Conservation (phyloP, 1,140 invertebrate genomes). For the Ceratina australensis region DNA sequence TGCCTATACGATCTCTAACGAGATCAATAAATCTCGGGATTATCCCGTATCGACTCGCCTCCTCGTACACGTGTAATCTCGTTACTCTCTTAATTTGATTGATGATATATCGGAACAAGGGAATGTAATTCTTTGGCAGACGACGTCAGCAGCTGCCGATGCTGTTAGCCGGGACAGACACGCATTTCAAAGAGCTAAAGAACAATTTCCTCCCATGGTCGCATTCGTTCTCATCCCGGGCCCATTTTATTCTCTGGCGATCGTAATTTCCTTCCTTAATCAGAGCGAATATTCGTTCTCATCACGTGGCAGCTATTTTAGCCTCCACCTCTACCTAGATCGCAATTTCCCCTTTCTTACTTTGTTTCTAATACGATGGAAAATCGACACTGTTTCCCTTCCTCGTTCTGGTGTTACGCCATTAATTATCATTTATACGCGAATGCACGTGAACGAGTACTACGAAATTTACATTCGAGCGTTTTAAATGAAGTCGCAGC, state of each 20-base stretch:
- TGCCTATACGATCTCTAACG: too few relatives aligned
- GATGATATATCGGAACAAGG: not conserved
- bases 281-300: constrained; percentile 39
- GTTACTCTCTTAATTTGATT: not conserved
- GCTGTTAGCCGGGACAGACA: not conserved
- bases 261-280: constrained; percentile 43
- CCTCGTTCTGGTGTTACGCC: not conserved
- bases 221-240: constrained; percentile 13
- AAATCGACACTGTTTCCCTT: not conserved
- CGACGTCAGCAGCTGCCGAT: not conserved
- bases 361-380: constrained; percentile 26
- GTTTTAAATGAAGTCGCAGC: too few relatives aligned
- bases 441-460: too few relatives aligned
- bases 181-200: constrained; percentile 2
- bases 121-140: not conserved
- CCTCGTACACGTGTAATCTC: not conserved
- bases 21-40: too few relatives aligned
- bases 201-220: constrained; percentile 29
- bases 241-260: constrained; percentile 24
- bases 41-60: too few relatives aligned
- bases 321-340: not conserved
- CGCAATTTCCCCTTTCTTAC: constrained; percentile 14
- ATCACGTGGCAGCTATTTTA: constrained; percentile 8
- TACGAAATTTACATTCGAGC: too few relatives aligned
- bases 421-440: not conserved